A percentile compares a stretch with the other conserved stretches of the same genome.
phyloP scores from a whole-genome alignment of 2,888 invertebrate genomes.

The Agrochola lota region DNA sequence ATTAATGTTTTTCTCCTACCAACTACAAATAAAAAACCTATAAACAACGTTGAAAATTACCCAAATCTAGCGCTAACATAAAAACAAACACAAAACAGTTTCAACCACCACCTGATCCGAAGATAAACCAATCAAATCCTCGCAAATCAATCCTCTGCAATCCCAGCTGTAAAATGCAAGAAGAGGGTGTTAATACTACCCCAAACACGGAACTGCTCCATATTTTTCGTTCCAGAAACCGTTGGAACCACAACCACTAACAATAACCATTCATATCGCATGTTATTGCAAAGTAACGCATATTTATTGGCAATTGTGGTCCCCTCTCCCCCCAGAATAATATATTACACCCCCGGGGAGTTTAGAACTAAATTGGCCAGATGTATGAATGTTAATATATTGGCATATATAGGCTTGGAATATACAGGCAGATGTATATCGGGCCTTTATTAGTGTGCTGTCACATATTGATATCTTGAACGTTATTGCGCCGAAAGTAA shows the following conservation, averaged over 20 bases:
- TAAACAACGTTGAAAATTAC: background rate
- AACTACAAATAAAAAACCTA: background rate
- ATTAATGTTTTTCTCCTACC: background rate
- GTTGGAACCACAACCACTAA: constrained; percentile 62
- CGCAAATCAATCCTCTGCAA: constrained; percentile 56
- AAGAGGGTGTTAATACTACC: constrained; percentile 47
- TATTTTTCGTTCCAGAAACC: constrained; percentile 59
- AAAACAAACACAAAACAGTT: constrained; percentile 23
- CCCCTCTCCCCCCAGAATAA: constrained; percentile 62
- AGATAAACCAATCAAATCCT: constrained; percentile 52
- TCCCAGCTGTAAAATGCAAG: constrained; percentile 43
- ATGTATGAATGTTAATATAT: constrained; percentile 71
- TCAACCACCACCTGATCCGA: constrained; percentile 17
- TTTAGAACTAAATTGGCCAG: constrained; percentile 72
- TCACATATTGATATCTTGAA: constrained; percentile 46
- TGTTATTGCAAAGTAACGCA: constrained; percentile 76
- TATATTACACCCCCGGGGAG: constrained; percentile 66
- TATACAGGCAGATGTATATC: constrained; percentile 40
- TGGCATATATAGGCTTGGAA: constrained; percentile 44
- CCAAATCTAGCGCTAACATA: background rate
- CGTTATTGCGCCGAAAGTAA: constrained; percentile 42
- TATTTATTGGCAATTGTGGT: constrained; percentile 77
- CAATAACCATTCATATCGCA: constrained; percentile 72
- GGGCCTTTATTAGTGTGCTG: constrained; percentile 50
- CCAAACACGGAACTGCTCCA: constrained; percentile 49